phyloP scores from a whole-genome alignment of 2,888 invertebrate species.

The Oscheius sp. region DNA sequence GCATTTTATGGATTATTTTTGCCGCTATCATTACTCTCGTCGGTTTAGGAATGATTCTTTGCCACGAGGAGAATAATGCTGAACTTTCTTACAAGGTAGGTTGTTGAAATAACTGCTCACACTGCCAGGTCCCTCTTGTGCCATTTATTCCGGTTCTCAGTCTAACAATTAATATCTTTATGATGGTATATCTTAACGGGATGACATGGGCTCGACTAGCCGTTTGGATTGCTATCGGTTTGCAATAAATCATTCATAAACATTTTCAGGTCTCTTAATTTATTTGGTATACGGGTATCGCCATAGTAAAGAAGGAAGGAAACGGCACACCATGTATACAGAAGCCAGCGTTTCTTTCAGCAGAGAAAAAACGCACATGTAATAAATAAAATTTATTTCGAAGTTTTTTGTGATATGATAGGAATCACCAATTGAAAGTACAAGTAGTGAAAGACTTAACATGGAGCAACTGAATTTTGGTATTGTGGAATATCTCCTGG shows the following conservation, averaged over 20 bases:
- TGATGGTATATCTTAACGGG: slow-evolving; percentile 89
- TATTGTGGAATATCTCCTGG: background rate
- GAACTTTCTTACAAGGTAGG: slow-evolving; percentile 39
- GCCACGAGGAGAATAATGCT: slow-evolving; percentile 43
- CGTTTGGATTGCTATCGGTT: slow-evolving; percentile 88
- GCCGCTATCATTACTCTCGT: slow-evolving; percentile 23
- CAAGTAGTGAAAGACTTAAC: slow-evolving; percentile 24
- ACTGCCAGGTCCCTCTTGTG: slow-evolving; percentile 82
- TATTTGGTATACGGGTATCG: slow-evolving; percentile 48
- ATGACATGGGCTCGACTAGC: slow-evolving; percentile 89
- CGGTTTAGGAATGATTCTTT: slow-evolving; percentile 38
- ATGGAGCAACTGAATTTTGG: background rate
- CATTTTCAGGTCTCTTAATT: slow-evolving; percentile 43
- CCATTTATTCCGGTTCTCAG: slow-evolving; percentile 91
- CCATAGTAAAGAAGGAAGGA: slow-evolving; percentile 46
- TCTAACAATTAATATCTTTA: slow-evolving; percentile 90
- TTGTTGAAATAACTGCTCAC: background rate
- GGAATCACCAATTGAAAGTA: slow-evolving; percentile 9
- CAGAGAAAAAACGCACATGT: background rate
- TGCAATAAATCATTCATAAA: background rate
- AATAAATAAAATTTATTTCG: background rate
- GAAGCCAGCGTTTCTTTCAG: background rate
- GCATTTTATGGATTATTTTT: slow-evolving; percentile 22
- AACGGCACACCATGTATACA: background rate
- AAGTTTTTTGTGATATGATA: slow-evolving; percentile 10